Percentiles rank a stretch among this genome's conserved stretches.
Conservation (phyloP, 2,888 invertebrate species). For the Dryobota labecula region DNA sequence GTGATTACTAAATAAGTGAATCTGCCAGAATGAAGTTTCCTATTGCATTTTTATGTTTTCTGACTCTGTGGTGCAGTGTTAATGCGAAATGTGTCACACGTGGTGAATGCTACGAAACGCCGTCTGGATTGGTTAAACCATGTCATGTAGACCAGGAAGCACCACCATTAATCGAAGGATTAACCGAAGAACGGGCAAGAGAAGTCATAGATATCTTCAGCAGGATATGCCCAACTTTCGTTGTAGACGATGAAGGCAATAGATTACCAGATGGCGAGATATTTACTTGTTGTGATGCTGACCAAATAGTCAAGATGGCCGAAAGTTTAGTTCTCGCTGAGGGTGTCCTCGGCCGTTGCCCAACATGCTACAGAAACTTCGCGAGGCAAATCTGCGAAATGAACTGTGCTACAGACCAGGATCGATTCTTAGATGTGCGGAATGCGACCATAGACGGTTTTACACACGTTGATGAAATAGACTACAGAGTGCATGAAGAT, state of each 20-base stretch:
- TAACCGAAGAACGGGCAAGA: slow-evolving; percentile 75
- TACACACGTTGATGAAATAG: slow-evolving; percentile 85
- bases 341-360: slow-evolving; percentile 94
- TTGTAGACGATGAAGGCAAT: slow-evolving; percentile 81
- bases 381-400: slow-evolving; percentile 94
- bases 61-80: slow-evolving; percentile 73
- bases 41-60: slow-evolving; percentile 62
- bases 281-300: slow-evolving; percentile 90
- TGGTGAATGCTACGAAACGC: slow-evolving; percentile 73
- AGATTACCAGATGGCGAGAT: slow-evolving; percentile 79
- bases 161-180: slow-evolving; percentile 74
- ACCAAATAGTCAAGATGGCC: slow-evolving; percentile 89
- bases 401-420: slow-evolving; percentile 94
- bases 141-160: slow-evolving; percentile 76
- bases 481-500: slow-evolving; percentile 89
- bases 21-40: slow-evolving; percentile 71
- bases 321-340: slow-evolving; percentile 91
- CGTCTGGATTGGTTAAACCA: slow-evolving; percentile 73
- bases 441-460: slow-evolving; percentile 63
- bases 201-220: slow-evolving; percentile 81
- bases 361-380: slow-evolving; percentile 95
- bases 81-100: slow-evolving; percentile 79
- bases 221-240: slow-evolving; percentile 91
- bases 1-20: slow-evolving; percentile 30
- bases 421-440: slow-evolving; percentile 79